phyloP scores from a whole-genome alignment of 2,113 vertebrate genomes.

The Periophthalmodon schlosseri region DNA sequence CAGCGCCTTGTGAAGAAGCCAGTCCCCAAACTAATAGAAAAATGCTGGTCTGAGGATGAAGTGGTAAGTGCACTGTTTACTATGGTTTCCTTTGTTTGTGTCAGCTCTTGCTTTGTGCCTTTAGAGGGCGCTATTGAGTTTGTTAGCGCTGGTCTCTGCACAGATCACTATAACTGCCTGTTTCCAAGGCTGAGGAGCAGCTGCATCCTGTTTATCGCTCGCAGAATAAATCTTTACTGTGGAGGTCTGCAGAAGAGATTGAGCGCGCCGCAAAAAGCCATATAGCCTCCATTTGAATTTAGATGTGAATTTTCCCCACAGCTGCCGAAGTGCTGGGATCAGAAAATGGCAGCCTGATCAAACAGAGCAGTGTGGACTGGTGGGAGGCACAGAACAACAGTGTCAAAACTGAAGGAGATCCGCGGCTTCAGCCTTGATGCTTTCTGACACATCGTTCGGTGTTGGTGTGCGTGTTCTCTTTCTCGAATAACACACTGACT shows the following conservation, averaged over 20 bases:
- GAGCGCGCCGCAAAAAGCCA: slow-evolving; percentile 50
- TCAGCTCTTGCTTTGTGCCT: slow-evolving; percentile 40
- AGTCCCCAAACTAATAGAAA: slow-evolving; percentile 96
- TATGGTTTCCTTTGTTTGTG: slow-evolving; percentile 10
- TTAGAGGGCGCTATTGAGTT: slow-evolving; percentile 70
- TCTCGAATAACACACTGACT: slow-evolving; percentile 35
- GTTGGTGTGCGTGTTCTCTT: slow-evolving; percentile 32
- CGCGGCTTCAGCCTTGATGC: slow-evolving; percentile 36
- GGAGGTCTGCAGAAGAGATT: slow-evolving; percentile 51
- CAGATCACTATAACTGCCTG: slow-evolving; percentile 53
- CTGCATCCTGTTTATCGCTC: slow-evolving; percentile 82
- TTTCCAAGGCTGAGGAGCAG: slow-evolving; percentile 71
- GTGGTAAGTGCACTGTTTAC: slow-evolving; percentile 83
- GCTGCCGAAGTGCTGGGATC: slow-evolving; percentile 56
- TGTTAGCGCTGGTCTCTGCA: slow-evolving; percentile 35
- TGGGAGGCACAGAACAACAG: slow-evolving; percentile 34
- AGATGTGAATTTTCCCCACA: slow-evolving; percentile 62
- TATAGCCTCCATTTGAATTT: slow-evolving; percentile 70
- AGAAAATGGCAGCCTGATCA: slow-evolving; percentile 73
- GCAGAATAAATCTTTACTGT: slow-evolving; percentile 65
- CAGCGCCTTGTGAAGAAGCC: slow-evolving; percentile 98
- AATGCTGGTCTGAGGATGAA: slow-evolving; percentile 99
- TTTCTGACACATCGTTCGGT: slow-evolving; percentile 34
- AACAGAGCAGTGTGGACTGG: slow-evolving; percentile 40
- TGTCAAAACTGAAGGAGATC: slow-evolving; percentile 39